Evolutionary conservation across 2,113 vertebrate genomes (phyloP), one percentile per base, ranked within the genome.

Genomic region (Megaleporinus macrocephalus): DNA sequence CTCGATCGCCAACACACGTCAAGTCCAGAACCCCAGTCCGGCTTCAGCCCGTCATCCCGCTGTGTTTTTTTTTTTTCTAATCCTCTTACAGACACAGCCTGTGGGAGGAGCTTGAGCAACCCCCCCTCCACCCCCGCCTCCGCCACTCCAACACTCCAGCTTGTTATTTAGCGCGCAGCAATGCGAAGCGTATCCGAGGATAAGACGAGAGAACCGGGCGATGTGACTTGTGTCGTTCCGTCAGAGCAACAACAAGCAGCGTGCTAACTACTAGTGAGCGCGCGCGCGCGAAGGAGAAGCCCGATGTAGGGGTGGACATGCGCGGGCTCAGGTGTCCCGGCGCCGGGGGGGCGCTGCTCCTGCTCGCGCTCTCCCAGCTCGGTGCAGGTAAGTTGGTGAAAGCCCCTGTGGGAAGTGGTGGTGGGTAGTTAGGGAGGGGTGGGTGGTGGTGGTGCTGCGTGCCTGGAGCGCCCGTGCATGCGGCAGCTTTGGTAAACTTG

Each of bases 221-320:
- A 65, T 3, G 72, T 47, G 79, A 41, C 36, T 82, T 72, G 66
- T 61, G 55, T 18, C 36, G 36, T 36, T 3, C 36, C 36, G 53
- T 85, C 78, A 76, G 68, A 78, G 86, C 76, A 10, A 14, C 65
- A 41, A n/a, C n/a, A n/a, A n/a, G n/a, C 36, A 36, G 33, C 30
- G 18, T 69, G 72, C 87, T 55, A 84, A 70, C 16, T 20, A 1
- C 53, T 20, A 22, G 18, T 5, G 26, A 61, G 61, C 83, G 71
- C 78, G 55, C 84, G 71, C 78, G 47, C 49, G 63, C 41, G 49
- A 74, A 78, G 70, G 59, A 86, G 86, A 86, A 83, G 12, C 66
- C 91, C 82, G 87, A 92, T 92, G 93, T 83, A 75, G 76, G 83
- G 80, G 84, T 83, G 59, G 86, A 85, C 88, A 94, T 95, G 94